phyloP scores from a whole-genome alignment of 2,888 invertebrate species.

The Drosophila pseudotakahashii region DNA sequence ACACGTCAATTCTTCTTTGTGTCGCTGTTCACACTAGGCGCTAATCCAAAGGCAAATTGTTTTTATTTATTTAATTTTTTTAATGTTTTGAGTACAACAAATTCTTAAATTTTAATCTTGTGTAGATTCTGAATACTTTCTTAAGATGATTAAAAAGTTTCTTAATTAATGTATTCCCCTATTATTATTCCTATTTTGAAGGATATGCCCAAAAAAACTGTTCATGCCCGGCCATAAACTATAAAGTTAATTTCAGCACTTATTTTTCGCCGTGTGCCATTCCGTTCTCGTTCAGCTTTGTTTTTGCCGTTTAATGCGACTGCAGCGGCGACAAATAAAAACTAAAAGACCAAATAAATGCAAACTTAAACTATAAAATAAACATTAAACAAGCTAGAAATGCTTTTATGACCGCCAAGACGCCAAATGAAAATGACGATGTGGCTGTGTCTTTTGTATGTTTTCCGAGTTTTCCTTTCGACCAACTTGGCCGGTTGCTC shows the following conservation, averaged over 20 bases:
- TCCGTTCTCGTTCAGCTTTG: conserved; percentile 37
- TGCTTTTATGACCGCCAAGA: conserved; percentile 77
- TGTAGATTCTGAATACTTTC: too few species aligned
- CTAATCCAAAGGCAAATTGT: too few species aligned
- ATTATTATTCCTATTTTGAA: too few species aligned
- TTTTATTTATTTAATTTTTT: too few species aligned
- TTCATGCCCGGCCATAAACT: not conserved
- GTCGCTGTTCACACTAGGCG: too few species aligned
- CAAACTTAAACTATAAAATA: conserved; percentile 82
- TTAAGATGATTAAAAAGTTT: too few species aligned
- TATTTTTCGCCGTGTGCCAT: conserved; percentile 11
- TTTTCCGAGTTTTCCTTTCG: conserved; percentile 13
- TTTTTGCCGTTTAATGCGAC: conserved; percentile 40
- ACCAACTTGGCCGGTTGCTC: conserved; percentile 13
- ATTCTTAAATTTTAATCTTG: too few species aligned
- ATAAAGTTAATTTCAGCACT: conserved; percentile 1
- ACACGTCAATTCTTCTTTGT: too few species aligned
- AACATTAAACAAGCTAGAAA: conserved; percentile 81
- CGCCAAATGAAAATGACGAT: conserved; percentile 45
- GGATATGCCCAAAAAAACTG: not conserved
- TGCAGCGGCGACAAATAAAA: conserved; percentile 65
- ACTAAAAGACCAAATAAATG: conserved; percentile 80
- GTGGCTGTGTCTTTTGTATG: conserved; percentile 27
- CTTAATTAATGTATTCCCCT: too few species aligned
- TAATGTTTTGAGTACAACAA: too few species aligned